Evolutionary conservation across 1,140 invertebrate species (phyloP).

Genomic region (Apis laboriosa): DNA sequence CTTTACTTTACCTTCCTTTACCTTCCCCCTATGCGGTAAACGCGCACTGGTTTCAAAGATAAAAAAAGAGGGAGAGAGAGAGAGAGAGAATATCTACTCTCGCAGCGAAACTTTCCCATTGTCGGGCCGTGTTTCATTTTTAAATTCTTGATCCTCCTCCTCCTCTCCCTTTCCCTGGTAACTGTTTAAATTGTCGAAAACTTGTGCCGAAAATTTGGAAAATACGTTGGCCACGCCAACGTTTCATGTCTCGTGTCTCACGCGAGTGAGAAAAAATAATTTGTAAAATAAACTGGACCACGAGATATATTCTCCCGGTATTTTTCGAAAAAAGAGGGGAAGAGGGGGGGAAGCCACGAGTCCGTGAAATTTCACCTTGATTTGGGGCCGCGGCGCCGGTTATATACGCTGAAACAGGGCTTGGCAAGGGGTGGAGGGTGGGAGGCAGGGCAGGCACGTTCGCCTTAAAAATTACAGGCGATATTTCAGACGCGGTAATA

Average conservation of each 20-base stretch:
- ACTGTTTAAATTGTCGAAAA: constrained; percentile 25
- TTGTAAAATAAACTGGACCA: constrained; percentile 44
- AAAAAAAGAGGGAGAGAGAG: not conserved
- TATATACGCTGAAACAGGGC: constrained; percentile 33
- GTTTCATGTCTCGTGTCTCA: too few species aligned
- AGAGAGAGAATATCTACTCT: not conserved
- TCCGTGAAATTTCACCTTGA: constrained; percentile 49
- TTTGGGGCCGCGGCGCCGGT: not conserved
- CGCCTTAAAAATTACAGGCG: constrained; percentile 70
- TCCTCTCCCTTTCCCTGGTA: not conserved
- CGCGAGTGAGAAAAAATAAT: constrained; percentile 32
- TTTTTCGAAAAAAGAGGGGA: too few species aligned
- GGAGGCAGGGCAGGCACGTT: constrained; percentile 52
- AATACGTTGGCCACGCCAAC: not conserved
- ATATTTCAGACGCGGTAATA: constrained; percentile 74
- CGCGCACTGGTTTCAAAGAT: constrained; percentile 9
- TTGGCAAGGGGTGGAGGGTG: not conserved
- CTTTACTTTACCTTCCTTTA: not conserved
- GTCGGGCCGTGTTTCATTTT: constrained; percentile 28
- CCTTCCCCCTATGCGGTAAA: constrained; percentile 1
- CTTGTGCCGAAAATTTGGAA: not conserved
- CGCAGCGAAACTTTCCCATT: constrained; percentile 15
- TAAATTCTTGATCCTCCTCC: constrained; percentile 1
- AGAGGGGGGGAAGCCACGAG: too few species aligned
- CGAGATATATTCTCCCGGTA: not conserved